phyloP scores from a whole-genome alignment of 2,113 vertebrate species.

The Bos indicus region DNA sequence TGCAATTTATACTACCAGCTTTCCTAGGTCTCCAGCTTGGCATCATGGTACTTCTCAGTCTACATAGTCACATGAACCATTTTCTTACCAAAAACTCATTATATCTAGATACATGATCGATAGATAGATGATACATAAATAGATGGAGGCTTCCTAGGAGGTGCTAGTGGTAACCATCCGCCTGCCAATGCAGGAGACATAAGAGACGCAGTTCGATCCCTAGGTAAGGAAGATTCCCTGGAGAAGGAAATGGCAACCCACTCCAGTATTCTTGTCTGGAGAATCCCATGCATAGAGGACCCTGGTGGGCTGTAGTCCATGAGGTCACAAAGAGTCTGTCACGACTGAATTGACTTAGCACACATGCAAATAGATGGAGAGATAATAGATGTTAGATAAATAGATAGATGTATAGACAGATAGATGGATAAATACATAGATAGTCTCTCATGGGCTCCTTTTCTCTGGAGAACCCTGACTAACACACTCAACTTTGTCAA shows the following conservation, averaged over 20 bases:
- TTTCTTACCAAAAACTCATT: neutral
- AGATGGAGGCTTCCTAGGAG: neutral
- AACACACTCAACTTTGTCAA: neutral
- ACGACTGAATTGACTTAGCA: neutral
- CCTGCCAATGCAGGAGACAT: neutral
- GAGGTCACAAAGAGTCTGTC: neutral
- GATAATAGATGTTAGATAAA: neutral
- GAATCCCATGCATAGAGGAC: neutral
- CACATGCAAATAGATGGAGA: neutral
- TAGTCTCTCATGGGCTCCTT: neutral
- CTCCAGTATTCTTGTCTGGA: neutral
- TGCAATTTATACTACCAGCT: neutral
- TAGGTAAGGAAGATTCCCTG: neutral
- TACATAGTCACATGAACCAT: neutral
- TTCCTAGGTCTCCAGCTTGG: neutral
- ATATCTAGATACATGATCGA: neutral
- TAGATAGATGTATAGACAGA: neutral
- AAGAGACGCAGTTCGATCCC: accelerated
- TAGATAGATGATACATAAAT: neutral
- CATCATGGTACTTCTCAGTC: neutral
- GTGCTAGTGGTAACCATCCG: neutral
- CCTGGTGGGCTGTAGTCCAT: neutral
- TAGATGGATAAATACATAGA: neutral
- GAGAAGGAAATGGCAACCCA: neutral
- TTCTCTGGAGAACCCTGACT: neutral